Evolutionary conservation across 2,797 vertebrate species (phyloP).

Genomic region (Brotula barbata): DNA sequence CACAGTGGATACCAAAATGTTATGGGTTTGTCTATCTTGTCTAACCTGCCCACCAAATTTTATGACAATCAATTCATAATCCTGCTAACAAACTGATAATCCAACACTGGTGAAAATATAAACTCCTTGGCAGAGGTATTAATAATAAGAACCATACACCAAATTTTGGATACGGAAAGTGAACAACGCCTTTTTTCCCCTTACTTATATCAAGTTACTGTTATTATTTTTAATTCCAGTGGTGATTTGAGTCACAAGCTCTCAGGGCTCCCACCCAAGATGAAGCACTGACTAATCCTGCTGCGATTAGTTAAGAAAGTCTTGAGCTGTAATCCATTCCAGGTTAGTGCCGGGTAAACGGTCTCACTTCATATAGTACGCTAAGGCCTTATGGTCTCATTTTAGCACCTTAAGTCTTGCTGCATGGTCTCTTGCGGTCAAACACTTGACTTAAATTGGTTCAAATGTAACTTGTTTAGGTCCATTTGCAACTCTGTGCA

Average conservation of each 20-base stretch:
- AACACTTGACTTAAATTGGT: constrained; percentile 44
- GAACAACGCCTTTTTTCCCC: too few relatives aligned
- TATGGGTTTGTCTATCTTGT: too few relatives aligned
- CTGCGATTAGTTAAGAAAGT: constrained; percentile 43
- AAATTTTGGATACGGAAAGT: too few relatives aligned
- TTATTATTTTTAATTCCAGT: not conserved
- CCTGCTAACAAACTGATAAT: too few relatives aligned
- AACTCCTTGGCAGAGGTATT: too few relatives aligned
- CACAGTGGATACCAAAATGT: too few relatives aligned
- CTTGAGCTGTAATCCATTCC: constrained; percentile 42
- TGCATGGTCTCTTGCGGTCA: constrained; percentile 29
- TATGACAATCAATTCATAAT: too few relatives aligned
- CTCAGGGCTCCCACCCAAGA: not conserved
- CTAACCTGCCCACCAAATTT: too few relatives aligned
- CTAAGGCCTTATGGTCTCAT: constrained; percentile 37
- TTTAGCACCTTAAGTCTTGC: constrained; percentile 57
- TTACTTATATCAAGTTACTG: not conserved
- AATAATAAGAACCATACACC: too few relatives aligned
- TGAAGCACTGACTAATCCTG: constrained; percentile 5
- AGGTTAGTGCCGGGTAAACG: constrained; percentile 46
- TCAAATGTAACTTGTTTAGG: constrained; percentile 38
- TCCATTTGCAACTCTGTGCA: constrained; percentile 27
- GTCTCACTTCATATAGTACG: constrained; percentile 45
- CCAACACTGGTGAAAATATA: too few relatives aligned
- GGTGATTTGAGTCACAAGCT: not conserved